Evolutionary conservation across 2,113 vertebrate genomes (phyloP), one percentile per base, ranked within the genome.

Genomic region (Suncus etruscus): DNA sequence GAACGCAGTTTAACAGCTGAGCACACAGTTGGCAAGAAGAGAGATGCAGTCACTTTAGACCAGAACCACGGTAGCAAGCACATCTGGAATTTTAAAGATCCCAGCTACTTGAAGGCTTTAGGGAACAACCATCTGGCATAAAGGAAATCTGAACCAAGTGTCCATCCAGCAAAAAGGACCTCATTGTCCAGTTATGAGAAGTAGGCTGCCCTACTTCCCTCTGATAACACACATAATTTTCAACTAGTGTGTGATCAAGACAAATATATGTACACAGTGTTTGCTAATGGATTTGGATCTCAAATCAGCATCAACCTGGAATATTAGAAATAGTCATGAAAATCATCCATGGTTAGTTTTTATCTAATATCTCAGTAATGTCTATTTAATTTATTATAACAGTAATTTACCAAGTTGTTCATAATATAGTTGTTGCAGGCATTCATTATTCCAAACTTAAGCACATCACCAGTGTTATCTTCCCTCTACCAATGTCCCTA

Each of bases 131-230:
- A 94, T 94, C 89, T 95, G 91, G 80, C 63, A 31, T 86, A 95
- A 77, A 94, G 83, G 84, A 94, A 96, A 85, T 95, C 90, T 91
- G 84, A 75, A 89, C 65, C 45, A 92, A 96, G 70, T 50, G 63
- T 94, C 90, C 92, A 93, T 78, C 69, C 91, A 78, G 47, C 8
- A 77, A 81, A 94, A 94, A 94, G 80, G 72, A 83, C 11, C 61
- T 91, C 39, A 82, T 54, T 94, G 69, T 91, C 78, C 66, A 47
- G 68, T 65, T 86, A 22, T 54, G 20, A 75, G 91, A 91, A 91
- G 68, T 68, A 29, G 18, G 11, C 0, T 0, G 11, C 24, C 51
- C 47, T 29, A 48, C 31, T 92, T 87, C 81, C 63, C 81, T 89
- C 69, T 45, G 81, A 74, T 86, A 90, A 86, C 6, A 58, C 24